Base-by-base conservation (phyloP, 2,113 vertebrate genomes). In the Silurus meridionalis region DNA sequence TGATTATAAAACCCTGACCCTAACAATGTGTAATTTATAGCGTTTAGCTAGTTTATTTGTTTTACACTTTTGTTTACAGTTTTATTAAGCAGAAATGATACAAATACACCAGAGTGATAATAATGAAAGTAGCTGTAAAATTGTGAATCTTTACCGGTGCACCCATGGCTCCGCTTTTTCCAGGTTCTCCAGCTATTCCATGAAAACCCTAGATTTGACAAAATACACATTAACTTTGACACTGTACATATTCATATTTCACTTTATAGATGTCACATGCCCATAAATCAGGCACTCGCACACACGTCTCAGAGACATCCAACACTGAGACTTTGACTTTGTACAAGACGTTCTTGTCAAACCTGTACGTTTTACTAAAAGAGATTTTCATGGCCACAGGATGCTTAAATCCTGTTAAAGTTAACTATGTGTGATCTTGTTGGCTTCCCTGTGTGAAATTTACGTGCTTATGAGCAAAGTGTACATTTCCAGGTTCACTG, bases 151-250 rank as follows among this genome's bases (percentile, higher is more conserved):
- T 92, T 94, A 96, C 96, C 25, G 8, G 86, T 0, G 91, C 87
- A 84, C 96, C 96, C 64, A 91, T 87, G 80, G 86, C 71, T 85
- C 95, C 96, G 0, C 82, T 0, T 0, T 89, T 90, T 7, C 96
- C 96, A 0, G 25, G 79, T 8, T 87, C 88, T 8, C 95, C 96
- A 9, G 85, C 88, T 13, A 90, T 82, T 37, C 96, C 96, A 0
- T 88, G 80, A 83, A 90, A 88, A 19, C 96, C 96, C 96, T 96
- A 71, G 25, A 91, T 66, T 58, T 58, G 14, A 83, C 14, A 91
- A 2, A 86, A 21, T 14, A 55, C 28, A 84, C 9, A 37, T 28
- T 57, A 80, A 6, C 19, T 19, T 15, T 78, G 10, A 69, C 9
- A 63, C 55, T 53, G 63, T 57, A 67, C 46, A 66, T n/a, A 82